A percentile compares a stretch with the other conserved stretches of the same genome.
These are phyloP conservation scores for Xestia rhomboidea DNA, from an alignment of 2,888 invertebrate genomes.

Conservation along the genomic window DNA sequence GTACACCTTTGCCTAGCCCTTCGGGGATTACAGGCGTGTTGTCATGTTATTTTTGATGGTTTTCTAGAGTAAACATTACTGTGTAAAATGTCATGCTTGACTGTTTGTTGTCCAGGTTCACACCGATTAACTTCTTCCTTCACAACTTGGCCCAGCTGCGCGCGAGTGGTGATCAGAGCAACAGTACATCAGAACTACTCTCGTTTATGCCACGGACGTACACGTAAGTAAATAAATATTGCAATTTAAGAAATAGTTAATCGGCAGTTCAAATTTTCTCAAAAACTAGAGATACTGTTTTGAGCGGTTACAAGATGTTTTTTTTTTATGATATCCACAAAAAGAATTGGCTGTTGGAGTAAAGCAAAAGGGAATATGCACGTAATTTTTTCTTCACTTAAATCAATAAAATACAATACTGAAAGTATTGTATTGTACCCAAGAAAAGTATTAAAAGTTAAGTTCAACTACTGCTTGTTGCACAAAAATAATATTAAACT, in stretches of 20 bases:
- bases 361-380: too few relatives aligned
- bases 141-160: slow-evolving; percentile 98
- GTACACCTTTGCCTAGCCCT: too few relatives aligned
- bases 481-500: too few relatives aligned
- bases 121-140: slow-evolving; percentile 99
- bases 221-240: slow-evolving; percentile 92
- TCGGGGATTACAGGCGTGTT: too few relatives aligned
- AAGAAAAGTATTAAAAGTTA: too few relatives aligned
- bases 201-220: slow-evolving; percentile 98
- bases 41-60: too few relatives aligned
- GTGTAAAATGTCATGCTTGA: not conserved
- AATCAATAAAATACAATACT: too few relatives aligned
- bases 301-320: not conserved
- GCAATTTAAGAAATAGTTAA: not conserved
- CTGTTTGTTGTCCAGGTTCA: slow-evolving; percentile 90
- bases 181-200: slow-evolving; percentile 93
- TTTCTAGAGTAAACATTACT: not conserved
- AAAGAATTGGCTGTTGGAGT: not conserved
- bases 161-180: slow-evolving; percentile 96
- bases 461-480: too few relatives aligned
- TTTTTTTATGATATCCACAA: not conserved
- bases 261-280: not conserved
- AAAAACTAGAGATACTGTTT: not conserved
- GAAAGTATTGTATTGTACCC: too few relatives aligned
- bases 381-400: too few relatives aligned